Base-by-base conservation (phyloP, 2,888 invertebrate genomes). In the Ectropis crepuscularia region DNA sequence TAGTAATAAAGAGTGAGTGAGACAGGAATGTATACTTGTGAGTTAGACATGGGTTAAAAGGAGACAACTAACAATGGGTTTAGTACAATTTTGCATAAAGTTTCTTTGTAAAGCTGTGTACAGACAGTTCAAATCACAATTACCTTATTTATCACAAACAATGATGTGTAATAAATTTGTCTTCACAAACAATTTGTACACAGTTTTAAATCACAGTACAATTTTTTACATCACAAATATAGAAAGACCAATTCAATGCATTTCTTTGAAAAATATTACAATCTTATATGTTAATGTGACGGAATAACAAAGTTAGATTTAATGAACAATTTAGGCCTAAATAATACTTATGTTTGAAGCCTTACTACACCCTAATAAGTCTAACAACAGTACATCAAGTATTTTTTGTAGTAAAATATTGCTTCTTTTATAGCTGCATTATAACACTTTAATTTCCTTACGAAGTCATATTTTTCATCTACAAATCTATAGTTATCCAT, bases 321-420 rank as follows among this genome's bases (percentile, higher is more conserved):
- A 12, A 67, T 69, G 55, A 66, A 58, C 42, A 59, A 64, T 61
- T 70, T 75, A 77, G 78, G 77, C 77, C 77, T 73, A 70, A 55
- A 58, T 46, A 55, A 64, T 64, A 55, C 59, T 60, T 70, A 67
- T 43, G 57, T 64, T 61, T 65, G 66, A 74, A 74, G 67, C 63
- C 70, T 64, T 57, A 57, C 16, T 57, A 57, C 16, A 11, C 6
- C n/a, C 50, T 61, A 61, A 47, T 50, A 63, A 63, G 53, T 49
- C 62, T 65, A 63, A 8, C 41, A 60, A 47, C 16, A 48, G 43
- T 53, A 61, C 53, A 57, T 53, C 46, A 43, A 57, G 48, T 62
- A 46, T 53, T 16, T 28, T 72, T 71, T 73, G 75, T 81, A 80
- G 71, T 75, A 84, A 82, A 83, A 82, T 83, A 83, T 80, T 75